Evolutionary conservation across 2,797 vertebrate species (phyloP).

Genomic region (Rhabdophis nuchalis): DNA sequence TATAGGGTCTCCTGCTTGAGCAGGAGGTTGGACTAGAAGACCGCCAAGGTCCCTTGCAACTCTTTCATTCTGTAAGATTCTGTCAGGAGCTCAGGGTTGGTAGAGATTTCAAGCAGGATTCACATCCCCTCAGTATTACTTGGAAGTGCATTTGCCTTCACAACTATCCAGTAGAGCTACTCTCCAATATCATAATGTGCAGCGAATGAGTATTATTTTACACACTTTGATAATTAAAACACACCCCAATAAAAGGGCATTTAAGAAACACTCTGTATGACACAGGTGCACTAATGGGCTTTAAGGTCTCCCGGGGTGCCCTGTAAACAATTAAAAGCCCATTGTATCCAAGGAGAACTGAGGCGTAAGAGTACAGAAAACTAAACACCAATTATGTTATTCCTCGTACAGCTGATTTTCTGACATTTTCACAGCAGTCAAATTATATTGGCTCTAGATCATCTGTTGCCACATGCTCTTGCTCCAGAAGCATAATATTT

Average conservation of each 20-base stretch:
- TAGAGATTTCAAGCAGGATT: neutral
- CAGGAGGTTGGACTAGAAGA: neutral
- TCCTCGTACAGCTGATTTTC: neutral
- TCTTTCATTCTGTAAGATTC: neutral
- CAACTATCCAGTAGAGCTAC: neutral
- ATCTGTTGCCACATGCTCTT: neutral
- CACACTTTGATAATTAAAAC: neutral
- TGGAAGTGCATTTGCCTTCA: neutral
- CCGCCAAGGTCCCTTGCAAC: neutral
- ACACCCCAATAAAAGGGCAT: neutral
- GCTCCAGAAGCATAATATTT: neutral
- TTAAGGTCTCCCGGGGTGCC: neutral
- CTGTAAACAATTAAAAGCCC: neutral
- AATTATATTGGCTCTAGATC: neutral
- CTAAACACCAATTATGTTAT: neutral
- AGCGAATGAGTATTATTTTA: neutral
- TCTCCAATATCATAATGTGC: neutral
- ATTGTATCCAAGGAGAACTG: neutral
- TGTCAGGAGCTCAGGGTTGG: neutral
- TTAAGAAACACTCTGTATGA: neutral
- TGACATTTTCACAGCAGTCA: neutral
- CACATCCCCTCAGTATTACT: neutral
- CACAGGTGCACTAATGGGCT: neutral
- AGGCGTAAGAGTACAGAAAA: neutral
- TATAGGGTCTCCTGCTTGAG: neutral